These are phyloP conservation scores for Caenorhabditis virilis DNA, from an alignment of 2,888 invertebrate species.

Conservation along the genomic window DNA sequence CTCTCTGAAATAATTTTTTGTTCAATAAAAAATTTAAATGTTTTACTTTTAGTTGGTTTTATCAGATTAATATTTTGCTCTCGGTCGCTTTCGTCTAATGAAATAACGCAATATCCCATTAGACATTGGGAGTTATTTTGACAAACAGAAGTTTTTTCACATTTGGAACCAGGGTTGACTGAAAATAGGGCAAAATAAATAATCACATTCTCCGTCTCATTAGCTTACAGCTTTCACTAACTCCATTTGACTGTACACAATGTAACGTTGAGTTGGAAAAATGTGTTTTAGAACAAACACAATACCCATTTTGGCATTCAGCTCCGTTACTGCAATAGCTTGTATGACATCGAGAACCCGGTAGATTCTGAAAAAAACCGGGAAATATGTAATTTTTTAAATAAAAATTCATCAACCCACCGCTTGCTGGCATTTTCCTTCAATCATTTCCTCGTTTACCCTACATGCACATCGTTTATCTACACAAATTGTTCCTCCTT, in stretches of 20 bases:
- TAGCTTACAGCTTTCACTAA: no score
- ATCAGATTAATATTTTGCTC: no score
- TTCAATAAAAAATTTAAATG: no score
- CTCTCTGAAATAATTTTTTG: constrained; percentile 29
- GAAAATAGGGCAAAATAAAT: no score
- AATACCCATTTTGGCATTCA: constrained; percentile 47
- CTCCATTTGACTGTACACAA: constrained; percentile 9
- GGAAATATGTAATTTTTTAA: neutral
- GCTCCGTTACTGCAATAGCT: constrained; percentile 47
- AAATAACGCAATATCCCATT: constrained; percentile 42
- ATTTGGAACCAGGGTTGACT: constrained; percentile 43
- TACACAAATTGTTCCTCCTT: constrained; percentile 36
- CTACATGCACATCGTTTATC: constrained; percentile 46
- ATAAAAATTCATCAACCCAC: constrained; percentile 6
- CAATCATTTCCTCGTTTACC: constrained; percentile 32
- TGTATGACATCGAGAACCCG: constrained; percentile 36
- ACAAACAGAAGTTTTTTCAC: constrained; percentile 25
- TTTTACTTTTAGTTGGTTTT: no score
- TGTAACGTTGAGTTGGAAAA: constrained; percentile 19
- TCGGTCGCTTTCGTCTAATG: constrained; percentile 29
- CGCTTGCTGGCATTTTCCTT: constrained; percentile 37
- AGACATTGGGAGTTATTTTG: constrained; percentile 35
- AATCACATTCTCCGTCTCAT: no score
- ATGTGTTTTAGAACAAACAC: constrained; percentile 39
- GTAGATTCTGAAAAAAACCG: constrained; percentile 25